Evolutionary conservation across 2,797 vertebrate species (phyloP).

Genomic region (Peromyscus attwateri): DNA sequence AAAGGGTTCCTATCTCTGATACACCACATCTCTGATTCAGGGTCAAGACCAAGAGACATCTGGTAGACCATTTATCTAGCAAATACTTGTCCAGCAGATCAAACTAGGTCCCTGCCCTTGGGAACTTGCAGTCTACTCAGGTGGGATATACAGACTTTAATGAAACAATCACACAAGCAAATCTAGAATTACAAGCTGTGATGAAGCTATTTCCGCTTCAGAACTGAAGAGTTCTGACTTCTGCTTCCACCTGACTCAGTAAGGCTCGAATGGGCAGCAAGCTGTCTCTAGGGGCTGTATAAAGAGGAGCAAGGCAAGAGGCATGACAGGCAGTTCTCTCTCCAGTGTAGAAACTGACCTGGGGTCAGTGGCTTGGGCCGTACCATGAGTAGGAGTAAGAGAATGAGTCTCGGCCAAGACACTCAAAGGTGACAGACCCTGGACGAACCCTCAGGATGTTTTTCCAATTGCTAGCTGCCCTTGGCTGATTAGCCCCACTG

Average conservation of each 20-base stretch:
- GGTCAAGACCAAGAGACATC: background rate
- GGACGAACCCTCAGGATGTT: background rate
- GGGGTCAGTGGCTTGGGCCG: background rate
- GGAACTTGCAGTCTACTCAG: background rate
- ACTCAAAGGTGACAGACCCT: background rate
- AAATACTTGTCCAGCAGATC: background rate
- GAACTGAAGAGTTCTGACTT: conserved; percentile 28
- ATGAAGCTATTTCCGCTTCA: background rate
- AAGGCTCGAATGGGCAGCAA: conserved; percentile 39
- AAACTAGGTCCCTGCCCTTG: background rate
- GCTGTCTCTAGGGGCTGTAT: background rate
- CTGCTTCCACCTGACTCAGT: conserved; percentile 13
- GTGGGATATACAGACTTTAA: background rate
- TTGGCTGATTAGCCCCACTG: background rate
- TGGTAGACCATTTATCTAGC: background rate
- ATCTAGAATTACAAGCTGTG: conserved; percentile 5
- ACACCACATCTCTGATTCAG: background rate
- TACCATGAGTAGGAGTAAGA: background rate
- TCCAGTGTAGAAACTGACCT: background rate
- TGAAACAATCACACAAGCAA: conserved; percentile 19
- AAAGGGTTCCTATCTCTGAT: conserved; percentile 73
- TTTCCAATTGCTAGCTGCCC: background rate
- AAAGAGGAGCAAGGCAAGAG: background rate
- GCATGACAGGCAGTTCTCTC: background rate
- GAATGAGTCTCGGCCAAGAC: background rate